Base-by-base conservation (phyloP, 2,888 invertebrate species). In the Eupithecia insigniata region DNA sequence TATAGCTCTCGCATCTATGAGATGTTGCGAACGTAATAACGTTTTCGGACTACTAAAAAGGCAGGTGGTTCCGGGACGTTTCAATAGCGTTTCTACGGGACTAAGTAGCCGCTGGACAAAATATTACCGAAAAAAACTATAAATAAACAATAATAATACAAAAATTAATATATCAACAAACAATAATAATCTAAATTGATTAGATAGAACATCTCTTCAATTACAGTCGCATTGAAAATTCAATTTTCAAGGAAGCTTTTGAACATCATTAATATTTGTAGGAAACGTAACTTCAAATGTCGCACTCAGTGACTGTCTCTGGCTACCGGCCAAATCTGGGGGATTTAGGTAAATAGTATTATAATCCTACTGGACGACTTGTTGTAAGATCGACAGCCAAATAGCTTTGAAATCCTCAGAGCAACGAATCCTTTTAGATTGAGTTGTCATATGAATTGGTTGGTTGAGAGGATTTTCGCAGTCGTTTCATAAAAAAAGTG, bases 201-300 rank as follows among this genome's bases (percentile, higher is more conserved):
- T n/a, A n/a, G n/a, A n/a, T n/a, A n/a, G n/a, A n/a, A n/a, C n/a
- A n/a, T n/a, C 30, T 30, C 30, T 30, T 30, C 5, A 30, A n/a
- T 62, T 34, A 22, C 1, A n/a, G 5, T 22, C 26, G 36, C 36
- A 36, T 36, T 67, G 74, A 7, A 60, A 67, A 73, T 67, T 67
- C 28, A 66, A 69, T 67, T 67, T 70, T 70, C 71, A 70, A 69
- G 76, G 73, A 79, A 78, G 72, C 77, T 82, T 80, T 83, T 77
- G 26, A 82, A 77, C 67, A 69, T 77, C 79, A 83, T 85, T 81
- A 80, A 79, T 81, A 82, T 82, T 81, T 79, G 80, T 79, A 76
- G 71, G 75, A 76, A 64, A 73, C 80, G 80, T 81, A 79, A 81
- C 80, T 76, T 76, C 55, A 73, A 75, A 77, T 70, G 74, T 78